A percentile compares a stretch with the other conserved stretches of the same genome.
Evolutionary conservation across 2,797 vertebrate species (phyloP).

Genomic region (Triplophysa yarkandensis): DNA sequence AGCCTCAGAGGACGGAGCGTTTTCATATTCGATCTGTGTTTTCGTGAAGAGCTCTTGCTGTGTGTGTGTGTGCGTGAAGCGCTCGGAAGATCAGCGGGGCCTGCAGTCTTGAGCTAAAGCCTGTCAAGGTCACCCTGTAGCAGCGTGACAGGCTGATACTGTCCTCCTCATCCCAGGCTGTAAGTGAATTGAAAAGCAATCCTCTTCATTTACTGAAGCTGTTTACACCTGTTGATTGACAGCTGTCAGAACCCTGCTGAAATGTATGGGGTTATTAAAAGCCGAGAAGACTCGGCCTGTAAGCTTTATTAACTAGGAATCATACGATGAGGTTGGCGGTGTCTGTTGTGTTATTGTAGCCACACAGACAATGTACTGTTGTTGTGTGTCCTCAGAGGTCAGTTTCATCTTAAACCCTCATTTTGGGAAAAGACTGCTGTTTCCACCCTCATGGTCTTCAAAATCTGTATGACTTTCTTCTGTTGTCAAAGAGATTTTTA

Average conservation of each 20-base stretch:
- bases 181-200: slow-evolving; percentile 34
- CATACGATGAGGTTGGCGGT: slow-evolving; percentile 1
- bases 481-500: too few species aligned
- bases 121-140: slow-evolving; percentile 55
- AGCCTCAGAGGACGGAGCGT: background rate
- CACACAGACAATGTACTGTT: background rate
- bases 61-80: slow-evolving; percentile 24
- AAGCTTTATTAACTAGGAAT: slow-evolving; percentile 36
- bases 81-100: slow-evolving; percentile 41
- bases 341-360: background rate
- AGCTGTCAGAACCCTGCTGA: slow-evolving; percentile 23
- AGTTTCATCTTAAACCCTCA: too few species aligned
- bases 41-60: slow-evolving; percentile 22
- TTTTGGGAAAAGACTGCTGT: too few species aligned
- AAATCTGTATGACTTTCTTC: too few species aligned
- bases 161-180: slow-evolving; percentile 20
- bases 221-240: slow-evolving; percentile 42
- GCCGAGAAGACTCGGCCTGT: slow-evolving; percentile 1
- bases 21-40: slow-evolving; percentile 45
- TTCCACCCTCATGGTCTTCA: too few species aligned
- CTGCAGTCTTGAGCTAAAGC: slow-evolving; percentile 52
- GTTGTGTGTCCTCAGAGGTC: background rate
- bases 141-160: slow-evolving; percentile 19
- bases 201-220: slow-evolving; percentile 30
- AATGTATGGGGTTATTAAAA: slow-evolving; percentile 30